Base-by-base conservation (phyloP, 2,797 vertebrate genomes). In the Eulemur mongoz region DNA sequence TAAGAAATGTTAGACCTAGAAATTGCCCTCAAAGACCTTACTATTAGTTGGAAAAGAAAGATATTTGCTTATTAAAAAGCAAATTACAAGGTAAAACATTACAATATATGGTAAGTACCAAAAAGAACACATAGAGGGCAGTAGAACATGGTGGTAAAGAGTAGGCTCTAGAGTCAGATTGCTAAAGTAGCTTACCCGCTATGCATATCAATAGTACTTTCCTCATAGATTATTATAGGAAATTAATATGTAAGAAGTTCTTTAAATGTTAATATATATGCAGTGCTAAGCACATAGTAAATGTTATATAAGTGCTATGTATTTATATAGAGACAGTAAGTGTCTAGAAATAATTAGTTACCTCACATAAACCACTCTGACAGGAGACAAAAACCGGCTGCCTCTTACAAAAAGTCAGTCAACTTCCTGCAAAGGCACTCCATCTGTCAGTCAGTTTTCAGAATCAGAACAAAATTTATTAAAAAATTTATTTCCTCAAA, bases 331-430 rank as follows among this genome's bases (percentile, higher is more conserved):
- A 90, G 35, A 75, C 0, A 67, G 18, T 48, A 54, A 82, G 32
- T 54, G 30, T 8, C 40, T 38, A 61, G n/a, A 35, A 96, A 96
- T 75, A 84, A 87, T 95, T 48, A 92, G 48, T 43, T 43, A 45
- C 25, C 67, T 32, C 59, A 80, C 32, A 70, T 79, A 65, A 90
- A 87, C 35, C 48, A 12, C 18, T 90, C 14, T 22, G 17, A 83
- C 45, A 38, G 43, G 72, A 87, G 43, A 87, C n/a, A 92, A 91
- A 92, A 67, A 14, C 2, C 40, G 48, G 6, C 5, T 54, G 48
- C 76, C 17, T 67, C 38, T 78, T 52, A n/a, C 30, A 50, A 45
- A 72, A 59, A 76, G n/a, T 38, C 2, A 54, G 45, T 40, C 54
- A 69, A 38, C 5, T 87, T 70, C 1, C 59, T 73, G 50, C 27